Conservation (phyloP, 2,797 vertebrate genomes). For the Gymnothorax reevesii region DNA sequence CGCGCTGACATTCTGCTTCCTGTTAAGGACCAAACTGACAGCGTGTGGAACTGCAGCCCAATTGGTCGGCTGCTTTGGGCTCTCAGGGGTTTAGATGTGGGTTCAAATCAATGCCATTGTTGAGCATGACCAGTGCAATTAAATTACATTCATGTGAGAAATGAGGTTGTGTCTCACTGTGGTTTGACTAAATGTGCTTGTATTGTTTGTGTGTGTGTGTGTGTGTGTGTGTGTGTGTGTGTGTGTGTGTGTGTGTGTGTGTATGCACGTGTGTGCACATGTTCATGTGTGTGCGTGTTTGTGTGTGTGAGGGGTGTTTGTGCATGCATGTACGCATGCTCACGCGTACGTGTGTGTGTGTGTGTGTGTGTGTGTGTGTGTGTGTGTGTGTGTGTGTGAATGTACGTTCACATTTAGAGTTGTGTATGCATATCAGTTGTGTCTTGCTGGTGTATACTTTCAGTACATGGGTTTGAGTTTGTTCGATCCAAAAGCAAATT, state of each 20-base stretch:
- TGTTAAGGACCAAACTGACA: not conserved
- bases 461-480: not conserved
- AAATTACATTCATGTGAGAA: not conserved
- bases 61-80: not conserved
- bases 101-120: constrained; percentile 30
- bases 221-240: not conserved
- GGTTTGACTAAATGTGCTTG: constrained; percentile 49
- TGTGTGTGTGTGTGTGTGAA: not conserved
- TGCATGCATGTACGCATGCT: constrained; percentile 42
- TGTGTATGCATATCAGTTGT: no score
- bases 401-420: not conserved
- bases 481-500: not conserved
- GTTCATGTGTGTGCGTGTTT: constrained; percentile 39
- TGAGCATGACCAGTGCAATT: constrained; percentile 54
- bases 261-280: no score
- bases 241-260: constrained; percentile 8
- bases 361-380: constrained; percentile 17
- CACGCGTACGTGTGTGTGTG: constrained; percentile 22
- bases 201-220: constrained; percentile 14
- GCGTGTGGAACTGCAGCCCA: not conserved
- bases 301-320: constrained; percentile 12
- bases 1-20: not conserved
- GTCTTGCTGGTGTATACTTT: no score
- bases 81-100: not conserved
- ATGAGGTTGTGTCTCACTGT: not conserved